Conservation (phyloP, 2,888 invertebrate genomes). For the Zaprionus obscuricornis region DNA sequence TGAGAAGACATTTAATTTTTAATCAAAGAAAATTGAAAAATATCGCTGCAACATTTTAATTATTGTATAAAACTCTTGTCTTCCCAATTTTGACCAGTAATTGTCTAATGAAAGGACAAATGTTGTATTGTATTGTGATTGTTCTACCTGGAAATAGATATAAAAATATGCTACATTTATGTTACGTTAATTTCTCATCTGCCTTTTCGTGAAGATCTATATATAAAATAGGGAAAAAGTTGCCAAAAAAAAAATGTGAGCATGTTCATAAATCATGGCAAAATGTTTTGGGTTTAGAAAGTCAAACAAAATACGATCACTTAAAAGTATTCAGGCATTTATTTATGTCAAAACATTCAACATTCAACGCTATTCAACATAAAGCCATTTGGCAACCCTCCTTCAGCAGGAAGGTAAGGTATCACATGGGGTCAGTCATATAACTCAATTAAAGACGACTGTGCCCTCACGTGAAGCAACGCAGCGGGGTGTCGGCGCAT, state of each 20-base stretch:
- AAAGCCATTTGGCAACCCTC: constrained; percentile 65
- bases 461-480: constrained; percentile 72
- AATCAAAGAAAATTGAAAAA: too few relatives aligned
- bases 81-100: too few relatives aligned
- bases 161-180: not conserved
- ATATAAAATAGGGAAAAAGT: constrained; percentile 38
- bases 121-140: too few relatives aligned
- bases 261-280: constrained; percentile 73
- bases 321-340: constrained; percentile 82
- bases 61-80: too few relatives aligned
- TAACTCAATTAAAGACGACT: constrained; percentile 79
- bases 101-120: too few relatives aligned
- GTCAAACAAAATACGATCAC: constrained; percentile 75
- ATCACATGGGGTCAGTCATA: constrained; percentile 58
- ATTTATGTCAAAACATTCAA: constrained; percentile 82
- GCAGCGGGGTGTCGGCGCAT: constrained; percentile 78
- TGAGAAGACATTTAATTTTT: too few relatives aligned
- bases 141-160: not conserved
- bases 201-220: too few relatives aligned
- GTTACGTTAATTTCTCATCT: too few relatives aligned
- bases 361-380: constrained; percentile 70
- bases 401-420: constrained; percentile 7
- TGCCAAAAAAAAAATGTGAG: constrained; percentile 61
- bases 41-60: too few relatives aligned
- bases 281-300: constrained; percentile 65